Evolutionary conservation across 2,113 vertebrate species (phyloP).

Genomic region (Ictalurus punctatus): DNA sequence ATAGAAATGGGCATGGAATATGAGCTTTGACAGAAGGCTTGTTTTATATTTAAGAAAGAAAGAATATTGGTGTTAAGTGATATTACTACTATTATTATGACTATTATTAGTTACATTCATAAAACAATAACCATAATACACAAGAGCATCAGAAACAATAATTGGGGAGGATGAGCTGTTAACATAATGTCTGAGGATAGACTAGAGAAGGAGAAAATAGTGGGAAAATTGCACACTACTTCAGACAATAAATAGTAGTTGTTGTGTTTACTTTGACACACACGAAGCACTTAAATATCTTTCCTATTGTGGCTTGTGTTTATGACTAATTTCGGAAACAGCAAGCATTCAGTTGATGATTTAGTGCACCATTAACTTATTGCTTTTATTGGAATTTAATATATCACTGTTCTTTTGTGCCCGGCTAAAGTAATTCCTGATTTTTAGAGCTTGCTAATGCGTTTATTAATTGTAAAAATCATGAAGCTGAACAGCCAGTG

Average conservation of each 20-base stretch:
- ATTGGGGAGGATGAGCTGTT: not conserved
- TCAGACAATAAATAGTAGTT: not conserved
- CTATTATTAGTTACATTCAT: not conserved
- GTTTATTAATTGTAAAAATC: not conserved
- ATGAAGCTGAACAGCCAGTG: not conserved
- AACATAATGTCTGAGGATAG: not conserved
- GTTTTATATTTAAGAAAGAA: not conserved
- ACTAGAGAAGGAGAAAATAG: not conserved
- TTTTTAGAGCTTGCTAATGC: not conserved
- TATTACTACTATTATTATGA: not conserved
- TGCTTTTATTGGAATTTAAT: not conserved
- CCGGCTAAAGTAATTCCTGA: not conserved
- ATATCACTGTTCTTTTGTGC: not conserved
- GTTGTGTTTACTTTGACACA: not conserved
- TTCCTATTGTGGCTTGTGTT: not conserved
- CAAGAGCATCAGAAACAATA: not conserved
- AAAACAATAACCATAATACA: not conserved
- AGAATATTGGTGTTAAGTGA: not conserved
- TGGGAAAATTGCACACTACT: not conserved
- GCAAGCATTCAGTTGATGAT: not conserved
- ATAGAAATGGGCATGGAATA: constrained; percentile 22
- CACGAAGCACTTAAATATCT: not conserved
- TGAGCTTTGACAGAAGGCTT: not conserved
- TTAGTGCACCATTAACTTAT: not conserved
- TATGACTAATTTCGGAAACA: not conserved